Base-by-base conservation (phyloP, 2,888 invertebrate genomes). In the Nasonovia ribisnigri region DNA sequence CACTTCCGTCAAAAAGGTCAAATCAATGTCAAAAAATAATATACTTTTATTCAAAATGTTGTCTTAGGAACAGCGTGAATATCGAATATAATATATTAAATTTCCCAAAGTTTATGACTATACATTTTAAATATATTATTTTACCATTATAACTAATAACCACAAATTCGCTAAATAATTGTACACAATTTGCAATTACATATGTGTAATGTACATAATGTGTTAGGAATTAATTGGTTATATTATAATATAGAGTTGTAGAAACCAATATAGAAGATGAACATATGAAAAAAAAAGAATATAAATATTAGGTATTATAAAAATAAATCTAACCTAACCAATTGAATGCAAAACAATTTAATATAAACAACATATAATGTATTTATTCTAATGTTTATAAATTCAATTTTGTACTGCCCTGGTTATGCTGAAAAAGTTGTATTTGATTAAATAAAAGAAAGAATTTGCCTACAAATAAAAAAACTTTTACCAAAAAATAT, bases 21-120 rank as follows among this genome's bases (percentile, higher is more conserved):
- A 26, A 87, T 86, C 91, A 86, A 92, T 26, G 92, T 87, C 92
- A 48, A 60, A 42, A 87, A 87, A 92, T 87, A 87, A 87, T 60
- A 87, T 60, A 84, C 51, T 91, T 67, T 46, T 92, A 26, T 26
- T 87, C 91, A 48, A 92, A 92, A 67, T 46, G 36, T 46, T 60
- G 36, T 87, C 36, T 67, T 54, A 24, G 10, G 4, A 26, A 46
- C 13, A 86, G 46, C 13, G n/a, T 36, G 43, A n/a, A 20, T 42
- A 42, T 67, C 54, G 77, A 77, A 77, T 77, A 42, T 51, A 77
- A 77, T 36, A 77, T 77, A 77, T 77, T 36, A 36, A 20, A 77
- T 77, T 77, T 42, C 36, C 51, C n/a, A 8, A 11, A 67, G n/a
- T 46, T 51, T 11, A 20, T 84, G 54, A 42, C 43, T 54, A 16